Evolutionary conservation across 2,113 vertebrate genomes (phyloP).

Genomic region (Sciurus niger): DNA sequence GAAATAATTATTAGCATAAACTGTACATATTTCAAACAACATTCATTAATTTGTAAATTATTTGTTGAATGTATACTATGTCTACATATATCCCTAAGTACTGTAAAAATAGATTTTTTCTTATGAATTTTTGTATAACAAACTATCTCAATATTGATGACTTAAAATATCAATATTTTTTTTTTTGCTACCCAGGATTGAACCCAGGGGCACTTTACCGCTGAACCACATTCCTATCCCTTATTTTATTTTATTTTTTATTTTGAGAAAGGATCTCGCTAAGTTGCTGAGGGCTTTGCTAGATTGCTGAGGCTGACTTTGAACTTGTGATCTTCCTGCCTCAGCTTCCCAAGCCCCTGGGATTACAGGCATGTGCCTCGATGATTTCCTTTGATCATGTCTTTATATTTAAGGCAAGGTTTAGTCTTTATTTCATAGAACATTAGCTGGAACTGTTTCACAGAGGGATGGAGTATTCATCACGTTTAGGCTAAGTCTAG

Average conservation of each 20-base stretch:
- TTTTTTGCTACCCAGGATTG: too few species aligned
- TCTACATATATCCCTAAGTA: not conserved
- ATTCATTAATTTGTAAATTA: not conserved
- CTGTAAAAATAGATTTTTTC: not conserved
- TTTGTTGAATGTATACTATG: not conserved
- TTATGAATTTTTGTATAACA: not conserved
- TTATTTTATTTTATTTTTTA: too few species aligned
- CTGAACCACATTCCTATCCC: too few species aligned
- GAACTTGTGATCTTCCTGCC: too few species aligned
- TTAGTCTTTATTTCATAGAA: not conserved
- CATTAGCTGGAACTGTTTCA: not conserved
- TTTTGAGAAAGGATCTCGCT: too few species aligned
- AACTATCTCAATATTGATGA: not conserved
- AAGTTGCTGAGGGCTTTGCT: too few species aligned
- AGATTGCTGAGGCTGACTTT: too few species aligned
- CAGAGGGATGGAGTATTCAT: not conserved
- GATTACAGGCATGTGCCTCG: too few species aligned
- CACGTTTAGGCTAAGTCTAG: not conserved
- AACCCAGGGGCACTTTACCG: too few species aligned
- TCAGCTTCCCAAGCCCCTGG: too few species aligned
- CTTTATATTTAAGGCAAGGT: not conserved
- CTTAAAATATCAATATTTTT: not conserved
- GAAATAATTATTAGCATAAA: not conserved
- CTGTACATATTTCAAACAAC: not conserved
- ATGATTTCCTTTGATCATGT: not conserved